Base-by-base conservation (phyloP, 2,888 invertebrate genomes). In the Stenurella melanura region DNA sequence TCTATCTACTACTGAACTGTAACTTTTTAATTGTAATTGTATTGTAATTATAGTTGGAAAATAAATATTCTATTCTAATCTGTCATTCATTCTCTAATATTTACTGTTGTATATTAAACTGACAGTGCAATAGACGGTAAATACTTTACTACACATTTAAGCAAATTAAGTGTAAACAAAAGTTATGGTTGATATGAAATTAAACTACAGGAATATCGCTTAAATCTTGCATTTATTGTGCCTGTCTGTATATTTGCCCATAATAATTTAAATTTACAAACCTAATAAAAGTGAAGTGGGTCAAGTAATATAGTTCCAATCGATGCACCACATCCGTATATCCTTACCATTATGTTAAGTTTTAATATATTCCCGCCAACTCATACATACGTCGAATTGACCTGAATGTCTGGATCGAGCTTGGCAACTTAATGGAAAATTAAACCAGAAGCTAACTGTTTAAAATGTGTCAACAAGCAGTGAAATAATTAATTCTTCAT, bases 301-400 rank as follows among this genome's bases (percentile, higher is more conserved):
- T 50, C 50, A 50, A 50, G 50, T n/a, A 50, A 50, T 50, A 50
- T 1, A 5, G 50, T 50, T 50, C n/a, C 50, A 50, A n/a, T 50
- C 50, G 50, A 50, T 50, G 50, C n/a, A 50, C n/a, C 12, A n/a
- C n/a, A 50, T n/a, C 50, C n/a, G 50, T 50, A 50, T n/a, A 50
- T 15, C 0, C 50, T 50, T n/a, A 50, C 0, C 50, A 50, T n/a
- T 50, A 50, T 50, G n/a, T 50, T 50, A 50, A 50, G n/a, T 50
- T 50, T 50, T 50, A 50, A 50, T 6, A n/a, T 50, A 50, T 15
- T 1, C 15, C 4, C n/a, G 50, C n/a, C 5, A 50, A 50, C 42
- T n/a, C n/a, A n/a, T 50, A 12, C 0, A n/a, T 17, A n/a, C 50
- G n/a, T n/a, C n/a, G 15, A n/a, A 15, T 6, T 50, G 50, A 50